These are phyloP conservation scores for Mastomys natalensis DNA, from an alignment of 2,113 vertebrate genomes.

Conservation along the genomic window DNA sequence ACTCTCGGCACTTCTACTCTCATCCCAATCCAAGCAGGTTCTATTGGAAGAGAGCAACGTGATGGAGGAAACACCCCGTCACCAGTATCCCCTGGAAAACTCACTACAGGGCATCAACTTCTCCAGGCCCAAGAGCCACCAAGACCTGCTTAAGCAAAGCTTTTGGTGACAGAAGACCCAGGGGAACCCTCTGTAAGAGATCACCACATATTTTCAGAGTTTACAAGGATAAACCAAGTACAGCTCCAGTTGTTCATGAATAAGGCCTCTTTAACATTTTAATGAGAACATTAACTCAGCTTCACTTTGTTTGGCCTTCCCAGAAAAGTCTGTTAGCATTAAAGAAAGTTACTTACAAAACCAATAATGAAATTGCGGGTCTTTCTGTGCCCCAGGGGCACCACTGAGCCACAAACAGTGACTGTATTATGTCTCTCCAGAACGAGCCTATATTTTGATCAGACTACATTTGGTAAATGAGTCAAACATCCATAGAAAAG, in stretches of 20 bases:
- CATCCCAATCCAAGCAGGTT: background rate
- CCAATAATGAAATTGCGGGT: slow-evolving; percentile 51
- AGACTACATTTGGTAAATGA: slow-evolving; percentile 51
- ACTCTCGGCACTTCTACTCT: background rate
- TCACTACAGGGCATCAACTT: background rate
- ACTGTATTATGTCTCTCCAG: background rate
- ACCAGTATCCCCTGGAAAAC: background rate
- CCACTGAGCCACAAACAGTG: background rate
- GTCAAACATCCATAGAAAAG: slow-evolving; percentile 31
- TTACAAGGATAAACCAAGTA: slow-evolving; percentile 70
- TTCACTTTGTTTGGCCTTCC: slow-evolving; percentile 65
- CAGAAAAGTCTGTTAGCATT: slow-evolving; percentile 71
- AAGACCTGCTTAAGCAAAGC: background rate
- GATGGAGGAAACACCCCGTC: background rate
- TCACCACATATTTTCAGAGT: slow-evolving; percentile 58
- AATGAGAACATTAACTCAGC: slow-evolving; percentile 80
- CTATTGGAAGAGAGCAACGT: background rate
- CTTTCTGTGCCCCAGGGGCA: slow-evolving; percentile 1
- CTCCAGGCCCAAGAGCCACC: background rate
- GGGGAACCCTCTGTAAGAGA: slow-evolving; percentile 1
- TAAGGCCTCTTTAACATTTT: slow-evolving; percentile 80
- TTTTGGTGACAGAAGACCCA: background rate
- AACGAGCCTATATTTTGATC: slow-evolving; percentile 36
- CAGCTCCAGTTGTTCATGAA: slow-evolving; percentile 56
- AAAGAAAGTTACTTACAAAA: slow-evolving; percentile 72